These are phyloP conservation scores for Fregetta grallaria DNA, from an alignment of 2,113 vertebrate genomes.

Conservation along the genomic window DNA sequence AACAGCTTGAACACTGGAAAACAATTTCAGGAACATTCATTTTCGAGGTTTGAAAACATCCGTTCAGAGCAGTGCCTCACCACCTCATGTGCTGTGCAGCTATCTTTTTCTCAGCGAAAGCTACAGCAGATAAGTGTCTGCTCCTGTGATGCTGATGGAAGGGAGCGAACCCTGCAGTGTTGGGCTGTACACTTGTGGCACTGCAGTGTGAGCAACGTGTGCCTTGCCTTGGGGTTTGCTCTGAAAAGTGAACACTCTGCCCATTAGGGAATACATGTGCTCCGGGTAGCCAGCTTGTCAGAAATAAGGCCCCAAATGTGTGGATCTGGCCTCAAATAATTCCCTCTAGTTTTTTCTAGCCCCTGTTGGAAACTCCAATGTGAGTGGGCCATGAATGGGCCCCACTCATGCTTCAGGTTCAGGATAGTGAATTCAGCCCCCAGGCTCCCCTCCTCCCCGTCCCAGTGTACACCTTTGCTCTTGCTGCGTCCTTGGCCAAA, in stretches of 20 bases:
- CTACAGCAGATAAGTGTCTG: not conserved
- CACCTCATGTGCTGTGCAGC: not conserved
- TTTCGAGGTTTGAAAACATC: not conserved
- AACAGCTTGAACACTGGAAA: not conserved
- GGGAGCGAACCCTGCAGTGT: accelerated
- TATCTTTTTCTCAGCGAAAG: not conserved
- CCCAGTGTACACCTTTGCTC: not conserved
- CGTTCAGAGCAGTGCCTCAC: not conserved
- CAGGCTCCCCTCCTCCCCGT: not conserved
- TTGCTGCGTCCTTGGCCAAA: not conserved
- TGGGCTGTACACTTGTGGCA: not conserved
- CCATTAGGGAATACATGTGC: not conserved
- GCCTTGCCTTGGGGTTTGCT: not conserved
- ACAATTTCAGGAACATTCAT: not conserved
- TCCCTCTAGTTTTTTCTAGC: not conserved
- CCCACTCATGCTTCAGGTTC: not conserved
- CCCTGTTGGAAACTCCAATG: not conserved
- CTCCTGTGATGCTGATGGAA: not conserved
- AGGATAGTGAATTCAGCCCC: not conserved
- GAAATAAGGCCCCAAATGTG: not conserved
- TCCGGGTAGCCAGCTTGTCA: not conserved
- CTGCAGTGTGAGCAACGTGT: accelerated
- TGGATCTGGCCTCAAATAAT: not conserved
- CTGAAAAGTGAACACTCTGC: not conserved
- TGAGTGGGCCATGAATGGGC: not conserved